Percentiles rank a stretch among this genome's conserved stretches.
Conservation (phyloP, 2,888 invertebrate species). For the Amiota communis region DNA sequence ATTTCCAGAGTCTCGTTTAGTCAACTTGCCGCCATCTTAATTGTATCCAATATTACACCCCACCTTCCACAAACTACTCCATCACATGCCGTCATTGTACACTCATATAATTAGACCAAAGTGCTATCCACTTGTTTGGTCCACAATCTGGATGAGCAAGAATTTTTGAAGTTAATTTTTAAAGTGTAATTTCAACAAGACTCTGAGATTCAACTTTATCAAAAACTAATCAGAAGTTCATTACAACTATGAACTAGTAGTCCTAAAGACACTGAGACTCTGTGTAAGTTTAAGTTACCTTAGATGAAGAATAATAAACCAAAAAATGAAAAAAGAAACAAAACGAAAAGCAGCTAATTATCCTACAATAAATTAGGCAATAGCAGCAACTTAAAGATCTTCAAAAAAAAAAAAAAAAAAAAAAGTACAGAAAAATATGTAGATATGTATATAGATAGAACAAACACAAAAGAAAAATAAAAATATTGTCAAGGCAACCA, state of each 20-base stretch:
- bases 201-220: not conserved
- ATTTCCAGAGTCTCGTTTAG: too few relatives aligned
- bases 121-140: not conserved
- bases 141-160: constrained; percentile 8
- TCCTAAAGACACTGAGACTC: too few relatives aligned
- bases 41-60: too few relatives aligned
- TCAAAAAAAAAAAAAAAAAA: constrained; percentile 2
- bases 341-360: constrained; percentile 24
- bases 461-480: not conserved
- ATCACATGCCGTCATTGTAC: not conserved
- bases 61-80: too few relatives aligned
- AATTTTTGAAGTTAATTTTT: constrained; percentile 7
- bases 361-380: constrained; percentile 15
- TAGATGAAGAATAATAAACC: not conserved
- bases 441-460: not conserved
- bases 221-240: constrained; percentile 30
- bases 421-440: too few relatives aligned
- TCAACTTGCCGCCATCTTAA: not conserved
- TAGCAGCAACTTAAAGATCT: constrained; percentile 10
- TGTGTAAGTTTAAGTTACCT: constrained; percentile 2
- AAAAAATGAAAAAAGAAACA: not conserved
- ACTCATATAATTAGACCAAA: constrained; percentile 3
- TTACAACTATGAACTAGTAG: constrained; percentile 2
- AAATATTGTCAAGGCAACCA: not conserved
- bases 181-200: constrained; percentile 20